Evolutionary conservation across 2,113 vertebrate species (phyloP).

Genomic region (Ailurus styani): DNA sequence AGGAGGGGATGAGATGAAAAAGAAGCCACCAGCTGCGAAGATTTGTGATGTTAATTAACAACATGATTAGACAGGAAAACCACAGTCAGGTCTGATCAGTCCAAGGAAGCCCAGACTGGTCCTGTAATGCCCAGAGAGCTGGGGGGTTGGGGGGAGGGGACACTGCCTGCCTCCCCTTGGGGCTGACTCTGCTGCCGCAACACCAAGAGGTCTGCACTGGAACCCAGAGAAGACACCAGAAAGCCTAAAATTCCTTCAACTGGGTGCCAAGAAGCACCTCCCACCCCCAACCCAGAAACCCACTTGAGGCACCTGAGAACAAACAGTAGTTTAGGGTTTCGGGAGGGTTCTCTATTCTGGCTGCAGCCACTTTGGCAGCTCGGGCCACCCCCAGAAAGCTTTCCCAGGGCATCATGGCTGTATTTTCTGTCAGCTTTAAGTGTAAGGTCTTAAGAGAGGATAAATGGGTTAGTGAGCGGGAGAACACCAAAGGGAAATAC

Average conservation of each 20-base stretch:
- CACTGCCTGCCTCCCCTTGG: not conserved
- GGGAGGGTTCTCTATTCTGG: not conserved
- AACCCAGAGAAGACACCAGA: not conserved
- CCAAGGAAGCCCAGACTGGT: conserved; percentile 40
- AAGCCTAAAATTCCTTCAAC: not conserved
- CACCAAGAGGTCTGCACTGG: not conserved
- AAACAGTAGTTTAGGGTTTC: not conserved
- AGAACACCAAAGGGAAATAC: not conserved
- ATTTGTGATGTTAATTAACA: conserved; percentile 83
- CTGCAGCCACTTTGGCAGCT: not conserved
- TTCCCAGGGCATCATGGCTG: not conserved
- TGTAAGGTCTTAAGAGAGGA: not conserved
- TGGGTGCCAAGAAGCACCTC: not conserved
- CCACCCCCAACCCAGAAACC: not conserved
- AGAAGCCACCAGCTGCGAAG: conserved; percentile 76
- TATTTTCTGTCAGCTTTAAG: conserved; percentile 21
- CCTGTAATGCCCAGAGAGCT: not conserved
- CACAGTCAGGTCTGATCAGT: conserved; percentile 47
- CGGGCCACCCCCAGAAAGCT: not conserved
- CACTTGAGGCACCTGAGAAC: not conserved
- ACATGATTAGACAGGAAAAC: conserved; percentile 73
- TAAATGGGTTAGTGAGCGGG: conserved; percentile 14
- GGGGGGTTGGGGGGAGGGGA: not conserved
- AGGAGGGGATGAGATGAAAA: conserved; percentile 58
- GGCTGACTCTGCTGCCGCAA: not conserved